A percentile compares a stretch with the other conserved stretches of the same genome.
These are phyloP conservation scores for Theretra japonica DNA, from an alignment of 2,888 invertebrate species.

Conservation along the genomic window DNA sequence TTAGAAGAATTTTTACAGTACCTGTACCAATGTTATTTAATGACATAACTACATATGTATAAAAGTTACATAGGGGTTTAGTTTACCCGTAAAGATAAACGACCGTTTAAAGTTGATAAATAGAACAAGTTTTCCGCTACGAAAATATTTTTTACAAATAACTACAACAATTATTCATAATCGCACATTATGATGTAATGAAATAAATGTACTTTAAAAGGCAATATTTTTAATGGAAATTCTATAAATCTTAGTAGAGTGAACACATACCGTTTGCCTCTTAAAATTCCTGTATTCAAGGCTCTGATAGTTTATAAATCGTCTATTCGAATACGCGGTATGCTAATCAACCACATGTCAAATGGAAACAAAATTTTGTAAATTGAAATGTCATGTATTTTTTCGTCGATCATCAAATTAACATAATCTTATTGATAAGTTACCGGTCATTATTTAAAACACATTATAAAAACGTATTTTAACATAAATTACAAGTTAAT, in stretches of 20 bases:
- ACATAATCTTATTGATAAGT: slow-evolving; percentile 25
- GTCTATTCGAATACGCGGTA: neutral
- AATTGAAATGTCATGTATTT: slow-evolving; percentile 17
- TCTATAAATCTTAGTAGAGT: neutral
- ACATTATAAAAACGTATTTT: slow-evolving; percentile 20
- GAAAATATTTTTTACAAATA: neutral
- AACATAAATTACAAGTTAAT: slow-evolving; percentile 1
- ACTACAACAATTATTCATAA: neutral
- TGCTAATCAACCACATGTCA: slow-evolving; percentile 10
- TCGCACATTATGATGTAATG: neutral
- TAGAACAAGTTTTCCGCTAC: neutral
- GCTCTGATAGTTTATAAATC: neutral
- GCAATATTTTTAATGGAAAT: neutral
- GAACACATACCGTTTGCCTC: neutral
- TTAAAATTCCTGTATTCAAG: neutral
- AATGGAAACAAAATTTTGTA: slow-evolving; percentile 6
- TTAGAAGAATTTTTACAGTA: too few species aligned
- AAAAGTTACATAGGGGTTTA: neutral
- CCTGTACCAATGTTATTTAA: neutral
- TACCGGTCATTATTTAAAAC: slow-evolving; percentile 20
- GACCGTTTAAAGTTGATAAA: neutral
- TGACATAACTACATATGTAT: neutral
- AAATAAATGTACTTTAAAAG: neutral
- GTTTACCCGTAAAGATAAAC: neutral
- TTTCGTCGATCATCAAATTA: slow-evolving; percentile 1